These are phyloP conservation scores for Megalonaias nervosa DNA, from an alignment of 1,140 invertebrate species.

Conservation along the genomic window DNA sequence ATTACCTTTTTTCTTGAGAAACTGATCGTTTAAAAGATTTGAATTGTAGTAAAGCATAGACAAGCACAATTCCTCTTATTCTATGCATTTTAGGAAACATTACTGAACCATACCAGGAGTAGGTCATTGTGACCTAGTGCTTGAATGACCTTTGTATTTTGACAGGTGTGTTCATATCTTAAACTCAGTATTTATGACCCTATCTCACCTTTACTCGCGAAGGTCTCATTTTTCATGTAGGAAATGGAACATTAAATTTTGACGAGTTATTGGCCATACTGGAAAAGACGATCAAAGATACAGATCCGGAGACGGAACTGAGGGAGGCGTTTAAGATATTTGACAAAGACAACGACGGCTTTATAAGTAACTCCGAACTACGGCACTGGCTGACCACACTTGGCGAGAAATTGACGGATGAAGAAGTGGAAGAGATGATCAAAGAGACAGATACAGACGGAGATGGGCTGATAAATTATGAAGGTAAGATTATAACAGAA, in stretches of 20 bases:
- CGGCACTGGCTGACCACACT: constrained; percentile 88
- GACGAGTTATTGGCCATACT: constrained; percentile 93
- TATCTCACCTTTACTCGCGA: not conserved
- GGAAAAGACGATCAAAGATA: constrained; percentile 98
- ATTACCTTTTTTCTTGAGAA: too few relatives aligned
- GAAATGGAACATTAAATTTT: constrained; percentile 44
- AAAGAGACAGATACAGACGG: constrained; percentile 91
- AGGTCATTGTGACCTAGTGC: too few relatives aligned
- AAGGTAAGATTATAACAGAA: constrained; percentile 33
- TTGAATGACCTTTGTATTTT: too few relatives aligned
- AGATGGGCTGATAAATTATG: constrained; percentile 73
- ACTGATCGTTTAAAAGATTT: too few relatives aligned
- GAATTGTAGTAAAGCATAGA: too few relatives aligned
- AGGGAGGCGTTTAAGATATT: constrained; percentile 98
- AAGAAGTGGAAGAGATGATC: constrained; percentile 95
- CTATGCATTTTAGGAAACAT: too few relatives aligned
- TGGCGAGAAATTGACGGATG: constrained; percentile 89
- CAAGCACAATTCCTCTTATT: too few relatives aligned
- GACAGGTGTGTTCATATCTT: too few relatives aligned
- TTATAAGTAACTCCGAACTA: constrained; percentile 36
- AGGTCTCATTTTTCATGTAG: constrained; percentile 61
- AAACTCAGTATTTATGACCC: too few relatives aligned
- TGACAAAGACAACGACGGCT: constrained; percentile 27
- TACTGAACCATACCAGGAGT: too few relatives aligned
- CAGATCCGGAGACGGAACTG: constrained; percentile 79